phyloP scores from a whole-genome alignment of 2,888 invertebrate genomes.

The Ormyrus thymus region DNA sequence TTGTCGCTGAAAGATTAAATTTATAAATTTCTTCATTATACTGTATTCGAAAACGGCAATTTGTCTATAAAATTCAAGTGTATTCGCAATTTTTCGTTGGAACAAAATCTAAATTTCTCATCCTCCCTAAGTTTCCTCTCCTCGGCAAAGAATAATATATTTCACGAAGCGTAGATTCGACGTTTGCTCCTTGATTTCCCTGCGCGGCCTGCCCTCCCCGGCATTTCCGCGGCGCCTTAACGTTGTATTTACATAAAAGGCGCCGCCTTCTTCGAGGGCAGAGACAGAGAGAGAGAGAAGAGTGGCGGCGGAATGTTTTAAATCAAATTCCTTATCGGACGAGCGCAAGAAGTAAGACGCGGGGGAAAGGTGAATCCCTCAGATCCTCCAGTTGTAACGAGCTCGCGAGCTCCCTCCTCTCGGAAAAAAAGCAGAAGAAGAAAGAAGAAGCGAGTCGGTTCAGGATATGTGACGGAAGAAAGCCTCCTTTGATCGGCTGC shows the following conservation, averaged over 20 bases:
- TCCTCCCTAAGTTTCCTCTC: not conserved
- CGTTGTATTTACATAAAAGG: conserved; percentile 70
- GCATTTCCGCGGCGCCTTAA: conserved; percentile 29
- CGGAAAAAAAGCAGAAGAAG: not conserved
- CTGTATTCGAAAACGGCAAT: too few species aligned
- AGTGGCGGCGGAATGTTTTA: conserved; percentile 69
- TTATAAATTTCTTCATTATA: too few species aligned
- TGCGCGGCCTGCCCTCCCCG: conserved; percentile 18
- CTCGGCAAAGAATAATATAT: conserved; percentile 22
- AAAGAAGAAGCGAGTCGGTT: not conserved
- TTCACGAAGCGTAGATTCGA: conserved; percentile 36
- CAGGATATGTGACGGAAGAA: conserved; percentile 37
- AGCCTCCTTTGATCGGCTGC: conserved; percentile 26
- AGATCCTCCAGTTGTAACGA: conserved; percentile 30
- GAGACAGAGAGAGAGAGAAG: conserved; percentile 3
- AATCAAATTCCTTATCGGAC: conserved; percentile 72
- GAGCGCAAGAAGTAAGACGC: conserved; percentile 58
- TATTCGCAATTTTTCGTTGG: too few species aligned
- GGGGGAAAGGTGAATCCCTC: conserved; percentile 4
- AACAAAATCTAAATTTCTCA: not conserved
- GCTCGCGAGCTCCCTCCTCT: conserved; percentile 7
- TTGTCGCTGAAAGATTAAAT: too few species aligned
- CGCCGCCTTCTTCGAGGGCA: conserved; percentile 58
- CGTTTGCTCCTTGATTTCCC: conserved; percentile 49
- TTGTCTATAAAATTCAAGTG: too few species aligned